Evolutionary conservation across 1,140 invertebrate genomes (phyloP), one percentile per base, ranked within the genome.

Genomic region (Neomicropteryx cornuta): DNA sequence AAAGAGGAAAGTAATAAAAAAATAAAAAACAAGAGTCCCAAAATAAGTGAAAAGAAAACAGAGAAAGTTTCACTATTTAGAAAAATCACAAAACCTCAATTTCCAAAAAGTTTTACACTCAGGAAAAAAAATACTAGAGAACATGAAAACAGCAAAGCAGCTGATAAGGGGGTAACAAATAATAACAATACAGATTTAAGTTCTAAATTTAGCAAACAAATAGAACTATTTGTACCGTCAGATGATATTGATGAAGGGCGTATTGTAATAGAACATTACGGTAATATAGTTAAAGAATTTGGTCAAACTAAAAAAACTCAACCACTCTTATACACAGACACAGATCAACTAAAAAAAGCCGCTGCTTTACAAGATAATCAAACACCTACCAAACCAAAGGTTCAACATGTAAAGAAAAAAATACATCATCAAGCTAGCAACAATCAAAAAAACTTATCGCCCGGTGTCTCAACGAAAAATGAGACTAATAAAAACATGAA

Each of bases 261-360:
- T 51, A 79, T 79, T 1, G 72, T 83, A 0, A 77, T 83, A 13
- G 81, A 83, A 62, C 81, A 85, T 52, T 89, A 89, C 44, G 80
- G 79, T 14, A 83, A 84, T 52, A 77, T 89, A 38, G 80, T 87
- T 2, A 75, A 74, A 41, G 77, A 79, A 55, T 77, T 77, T 36
- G 73, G 73, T 20, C 60, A 52, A 40, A 58, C 62, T 17, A 76
- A 72, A 46, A 74, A 65, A 45, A 54, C 71, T 3, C 52, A 58
- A 5, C 60, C 62, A 5, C 70, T 68, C 3, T 53, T 76, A 19
- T 79, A 77, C 48, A 56, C 77, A 11, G 72, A 74, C 46, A 73
- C 71, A 11, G 75, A 79, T 38, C 74, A 79, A 37, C 55, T 80
- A 34, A 76, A 77, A 47, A 66, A 70, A 29, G 71, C 71, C 3